Percentiles rank a stretch among this genome's conserved stretches.
These are phyloP conservation scores for Choristoneura rosaceana DNA, from an alignment of 2,888 invertebrate species.

Conservation along the genomic window DNA sequence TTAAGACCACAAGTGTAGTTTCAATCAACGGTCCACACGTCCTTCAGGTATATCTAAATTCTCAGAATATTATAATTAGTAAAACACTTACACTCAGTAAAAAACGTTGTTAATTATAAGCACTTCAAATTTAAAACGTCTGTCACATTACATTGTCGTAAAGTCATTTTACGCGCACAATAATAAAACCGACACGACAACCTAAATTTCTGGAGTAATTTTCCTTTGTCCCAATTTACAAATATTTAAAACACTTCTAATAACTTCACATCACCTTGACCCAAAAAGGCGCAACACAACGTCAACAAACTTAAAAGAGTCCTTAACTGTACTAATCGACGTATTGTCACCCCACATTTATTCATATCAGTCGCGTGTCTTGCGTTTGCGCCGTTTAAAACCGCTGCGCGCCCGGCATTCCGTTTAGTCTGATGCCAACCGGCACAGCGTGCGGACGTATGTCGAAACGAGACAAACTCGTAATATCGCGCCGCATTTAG, in stretches of 20 bases:
- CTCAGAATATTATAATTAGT: no score
- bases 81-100: no score
- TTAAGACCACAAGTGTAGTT: no score
- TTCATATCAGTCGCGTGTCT: constrained; percentile 64
- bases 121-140: no score
- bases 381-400: constrained; percentile 65
- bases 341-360: constrained; percentile 61
- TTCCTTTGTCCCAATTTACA: constrained; percentile 14
- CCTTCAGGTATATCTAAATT: no score
- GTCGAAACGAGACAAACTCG: neutral
- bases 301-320: constrained; percentile 7
- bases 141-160: neutral
- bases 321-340: constrained; percentile 35
- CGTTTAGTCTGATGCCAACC: constrained; percentile 69
- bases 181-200: neutral
- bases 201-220: constrained; percentile 2
- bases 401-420: constrained; percentile 56
- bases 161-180: neutral
- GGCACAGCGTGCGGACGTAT: constrained; percentile 50
- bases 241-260: neutral
- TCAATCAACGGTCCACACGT: no score
- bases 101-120: no score
- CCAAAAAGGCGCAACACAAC: neutral
- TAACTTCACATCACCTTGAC: constrained; percentile 14
- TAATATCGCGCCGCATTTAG: neutral